Conservation (phyloP, 2,113 vertebrate species). For the Zosterops lateralis region DNA sequence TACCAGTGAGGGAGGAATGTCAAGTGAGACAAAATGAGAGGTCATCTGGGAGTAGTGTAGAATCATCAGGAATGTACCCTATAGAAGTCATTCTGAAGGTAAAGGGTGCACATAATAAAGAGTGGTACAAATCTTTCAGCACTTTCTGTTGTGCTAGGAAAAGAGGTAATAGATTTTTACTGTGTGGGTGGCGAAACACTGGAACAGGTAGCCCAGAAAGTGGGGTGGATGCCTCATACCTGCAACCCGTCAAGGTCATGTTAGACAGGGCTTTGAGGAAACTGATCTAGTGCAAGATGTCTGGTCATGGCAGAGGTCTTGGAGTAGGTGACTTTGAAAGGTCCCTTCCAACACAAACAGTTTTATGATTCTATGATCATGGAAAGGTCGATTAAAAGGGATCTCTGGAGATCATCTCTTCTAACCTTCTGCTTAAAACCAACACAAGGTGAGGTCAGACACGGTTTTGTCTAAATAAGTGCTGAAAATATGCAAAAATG, state of each 20-base stretch:
- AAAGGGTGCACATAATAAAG: background rate
- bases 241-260: background rate
- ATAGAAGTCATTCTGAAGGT: background rate
- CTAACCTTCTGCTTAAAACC: background rate
- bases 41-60: background rate
- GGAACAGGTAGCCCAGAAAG: background rate
- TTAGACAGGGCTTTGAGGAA: background rate
- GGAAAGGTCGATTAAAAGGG: background rate
- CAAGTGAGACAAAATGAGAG: background rate
- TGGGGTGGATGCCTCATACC: rapidly evolving
- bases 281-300: background rate
- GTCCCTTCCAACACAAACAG: background rate
- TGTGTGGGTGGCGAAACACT: rapidly evolving
- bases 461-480: background rate
- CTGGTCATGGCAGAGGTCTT: background rate
- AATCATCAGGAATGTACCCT: background rate
- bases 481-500: background rate
- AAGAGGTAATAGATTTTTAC: rapidly evolving
- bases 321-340: background rate
- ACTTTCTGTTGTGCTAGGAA: background rate
- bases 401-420: background rate
- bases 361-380: background rate
- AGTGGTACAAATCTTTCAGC: background rate
- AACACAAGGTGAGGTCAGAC: background rate
- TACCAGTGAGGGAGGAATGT: background rate